Evolutionary conservation across 2,888 invertebrate genomes (phyloP).

Genomic region (Cheilosia urbana): DNA sequence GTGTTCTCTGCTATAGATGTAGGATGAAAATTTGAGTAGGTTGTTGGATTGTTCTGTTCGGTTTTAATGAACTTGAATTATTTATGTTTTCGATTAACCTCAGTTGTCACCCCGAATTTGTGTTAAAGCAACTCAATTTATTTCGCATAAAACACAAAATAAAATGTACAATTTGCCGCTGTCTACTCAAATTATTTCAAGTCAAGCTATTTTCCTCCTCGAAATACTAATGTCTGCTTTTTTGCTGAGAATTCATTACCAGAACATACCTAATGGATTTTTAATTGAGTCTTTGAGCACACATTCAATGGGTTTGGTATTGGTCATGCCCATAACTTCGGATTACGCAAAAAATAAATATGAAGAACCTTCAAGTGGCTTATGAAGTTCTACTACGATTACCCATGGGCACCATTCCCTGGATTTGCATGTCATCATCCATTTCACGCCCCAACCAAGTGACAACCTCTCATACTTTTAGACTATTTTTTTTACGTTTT

Average conservation of each 20-base stretch:
- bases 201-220: no score
- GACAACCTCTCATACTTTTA: conserved; percentile 20
- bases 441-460: conserved; percentile 25
- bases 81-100: no score
- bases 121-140: no score
- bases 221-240: no score
- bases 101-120: no score
- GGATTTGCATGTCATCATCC: conserved; percentile 18
- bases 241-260: not conserved
- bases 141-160: no score
- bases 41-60: no score
- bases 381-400: conserved; percentile 38
- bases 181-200: no score
- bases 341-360: conserved; percentile 11
- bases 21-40: no score
- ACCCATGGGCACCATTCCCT: conserved; percentile 7
- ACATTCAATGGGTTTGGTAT: not conserved
- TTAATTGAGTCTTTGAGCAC: conserved; percentile 12
- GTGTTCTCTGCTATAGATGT: no score
- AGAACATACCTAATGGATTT: conserved; percentile 27
- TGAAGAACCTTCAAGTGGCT: conserved; percentile 2
- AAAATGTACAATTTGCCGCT: no score
- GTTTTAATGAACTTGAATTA: no score
- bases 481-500: not conserved
- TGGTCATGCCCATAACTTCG: conserved; percentile 19